Base-by-base conservation (phyloP, 2,888 invertebrate species). In the Dioctria rufipes region DNA sequence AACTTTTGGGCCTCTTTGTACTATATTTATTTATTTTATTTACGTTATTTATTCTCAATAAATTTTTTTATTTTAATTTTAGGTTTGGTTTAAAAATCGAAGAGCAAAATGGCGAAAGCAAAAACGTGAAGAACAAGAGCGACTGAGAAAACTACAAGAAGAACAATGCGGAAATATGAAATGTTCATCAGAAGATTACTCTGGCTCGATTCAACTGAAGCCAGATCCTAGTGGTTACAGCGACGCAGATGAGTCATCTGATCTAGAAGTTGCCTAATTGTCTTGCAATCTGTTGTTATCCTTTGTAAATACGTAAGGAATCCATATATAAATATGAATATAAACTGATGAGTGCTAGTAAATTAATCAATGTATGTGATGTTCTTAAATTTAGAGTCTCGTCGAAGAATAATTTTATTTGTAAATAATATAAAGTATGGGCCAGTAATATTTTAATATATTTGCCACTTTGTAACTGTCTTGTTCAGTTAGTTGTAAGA, bases 51-150 rank as follows among this genome's bases (percentile, higher is more conserved):
- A 25, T 25, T 25, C 25, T 25, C 1, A 25, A 25, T 60, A 37
- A 0, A n/a, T 81, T 81, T 84, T 83, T 84, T 83, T 46, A 65
- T 78, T 81, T 87, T 87, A 85, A 86, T 90, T 90, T 11, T 91
- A 98, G 98, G 98, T 98, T 9, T 98, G 98, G 98, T 98, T 98
- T 90, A 98, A 98, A 90, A 98, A 98, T 88, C 93, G 98, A 37
- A 92, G 98, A 58, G 98, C 98, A 84, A 98, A 98, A 91, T 98
- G 97, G 97, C 93, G 98, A 84, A 98, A 98, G 87, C 97, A 97
- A 88, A 97, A 97, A 88, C 93, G 97, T 3, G 98, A 95, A 88
- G 94, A 95, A 88, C 94, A 95, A 89, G 95, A 95, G 89, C 90
- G 95, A 81, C 90, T 95, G 84, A 92, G 96, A 81, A 95, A 95